phyloP scores from a whole-genome alignment of 2,888 invertebrate species.

The Saturnia pavonia region DNA sequence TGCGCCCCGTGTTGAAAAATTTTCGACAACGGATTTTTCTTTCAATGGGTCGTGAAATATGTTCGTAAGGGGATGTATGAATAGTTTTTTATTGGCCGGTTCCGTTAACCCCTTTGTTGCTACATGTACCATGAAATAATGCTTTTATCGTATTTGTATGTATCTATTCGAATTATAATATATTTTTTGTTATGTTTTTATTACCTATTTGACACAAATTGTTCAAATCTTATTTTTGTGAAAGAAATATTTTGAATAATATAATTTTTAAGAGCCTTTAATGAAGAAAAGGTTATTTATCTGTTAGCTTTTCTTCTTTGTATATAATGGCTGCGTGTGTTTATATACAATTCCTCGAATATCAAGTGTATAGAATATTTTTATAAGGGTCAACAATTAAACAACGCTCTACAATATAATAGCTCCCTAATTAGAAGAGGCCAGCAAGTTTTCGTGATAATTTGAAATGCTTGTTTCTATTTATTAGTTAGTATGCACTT shows the following conservation, averaged over 20 bases:
- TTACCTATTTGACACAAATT: background rate
- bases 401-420: too few species aligned
- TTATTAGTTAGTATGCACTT: too few species aligned
- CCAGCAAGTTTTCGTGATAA: too few species aligned
- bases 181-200: background rate
- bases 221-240: background rate
- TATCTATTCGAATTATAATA: background rate
- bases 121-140: conserved; percentile 44
- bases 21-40: conserved; percentile 64
- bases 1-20: conserved; percentile 50
- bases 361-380: too few species aligned
- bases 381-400: too few species aligned
- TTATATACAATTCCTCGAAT: too few species aligned
- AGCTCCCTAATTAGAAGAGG: too few species aligned
- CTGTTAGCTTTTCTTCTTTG: too few species aligned
- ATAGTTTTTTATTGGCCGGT: conserved; percentile 61
- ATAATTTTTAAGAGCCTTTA: too few species aligned
- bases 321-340: too few species aligned
- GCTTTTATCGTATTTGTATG: conserved; percentile 20
- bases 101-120: conserved; percentile 65
- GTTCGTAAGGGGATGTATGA: conserved; percentile 50
- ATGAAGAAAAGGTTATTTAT: too few species aligned
- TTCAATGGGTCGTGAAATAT: conserved; percentile 69
- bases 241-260: background rate
- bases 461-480: too few species aligned